Base-by-base conservation (phyloP, 2,113 vertebrate genomes). In the Sapajus apella region DNA sequence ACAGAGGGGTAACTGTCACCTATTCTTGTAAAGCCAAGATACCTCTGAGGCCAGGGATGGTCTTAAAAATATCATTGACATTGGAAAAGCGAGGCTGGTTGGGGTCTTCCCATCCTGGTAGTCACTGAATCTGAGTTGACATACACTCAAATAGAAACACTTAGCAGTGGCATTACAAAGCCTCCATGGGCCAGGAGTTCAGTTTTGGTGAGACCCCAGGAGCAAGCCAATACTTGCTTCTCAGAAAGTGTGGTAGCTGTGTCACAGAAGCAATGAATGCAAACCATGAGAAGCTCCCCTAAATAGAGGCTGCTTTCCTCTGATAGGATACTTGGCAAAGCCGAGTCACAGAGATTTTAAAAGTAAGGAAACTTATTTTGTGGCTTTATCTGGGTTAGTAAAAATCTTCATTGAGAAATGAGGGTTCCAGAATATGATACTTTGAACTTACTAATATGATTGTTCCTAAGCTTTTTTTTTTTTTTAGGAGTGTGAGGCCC, bases 261-360 rank as follows among this genome's bases (percentile, higher is more conserved):
- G 14, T 92, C 68, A 66, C 45, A 56, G 27, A 87, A 47, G 9
- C 3, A 5, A 2, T 25, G 68, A 85, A 3, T 85, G 27, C 80
- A 70, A 86, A 73, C 68, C 27, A 10, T 56, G 13, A 94, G 32
- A 50, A 13, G 30, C 4, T 64, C 5, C 70, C 18, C 11, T 76
- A 32, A 83, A 68, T 79, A 18, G 55, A 79, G 32, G 27, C 8
- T 83, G 6, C 61, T 56, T 89, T 95, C 61, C 55, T 89, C 58
- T 79, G 12, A 82, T 10, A 68, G 35, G n/a, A 18, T 47, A 40
- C 86, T 43, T 4, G 6, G n/a, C 13, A 45, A 84, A 81, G 43
- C 93, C n/a, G 50, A 61, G 20, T 81, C 86, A 94, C 12, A 87
- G 73, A 97, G 23, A 91, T 25, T 81, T 80, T 50, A 13, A 76